Base-by-base conservation (phyloP, 1,140 invertebrate species). In the Bactericera cockerelli region DNA sequence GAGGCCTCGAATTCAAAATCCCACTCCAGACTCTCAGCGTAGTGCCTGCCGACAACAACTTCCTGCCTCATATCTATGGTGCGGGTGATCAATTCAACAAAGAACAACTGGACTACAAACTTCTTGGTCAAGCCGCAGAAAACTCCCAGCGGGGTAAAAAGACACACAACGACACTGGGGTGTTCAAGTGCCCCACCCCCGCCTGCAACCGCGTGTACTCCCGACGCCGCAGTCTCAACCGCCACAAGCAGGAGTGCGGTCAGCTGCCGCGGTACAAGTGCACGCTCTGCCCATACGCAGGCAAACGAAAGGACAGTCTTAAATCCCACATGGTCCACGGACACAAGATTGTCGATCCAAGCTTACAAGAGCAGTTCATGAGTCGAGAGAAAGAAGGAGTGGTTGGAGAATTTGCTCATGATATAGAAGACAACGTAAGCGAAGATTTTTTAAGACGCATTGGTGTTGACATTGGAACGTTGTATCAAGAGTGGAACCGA, bases 231-330 rank as follows among this genome's bases (percentile, higher is more conserved):
- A 49, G 42, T 49, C 22, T 49, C 8, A 49, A 49, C 22, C 42
- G 42, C n/a, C 42, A 49, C 22, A 49, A 49, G 22, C 42, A 49
- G 19, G 42, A 49, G 19, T 49, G 42, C 22, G 42, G 42, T 4
- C 42, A 49, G 19, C n/a, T 71, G 55, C 72, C 72, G 2, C 72
- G 72, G 60, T 70, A 74, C 56, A 65, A 66, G 26, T 79, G 77
- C 65, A 65, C 71, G 14, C 60, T 75, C 21, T 77, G 76, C 61
- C 68, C 69, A 33, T 74, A 75, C 62, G 70, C 67, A 56, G 73
- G 72, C 49, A 75, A 71, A 58, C 71, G 74, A 26, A 75, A 75
- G 39, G 74, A 73, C 36, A 72, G 72, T 38, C 67, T 77, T 3
- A 67, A 71, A 38, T 72, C 75, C 54, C 75, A 77, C 58, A 70